Base-by-base conservation (phyloP, 2,797 vertebrate genomes). In the Paramormyrops hopkinsi region DNA sequence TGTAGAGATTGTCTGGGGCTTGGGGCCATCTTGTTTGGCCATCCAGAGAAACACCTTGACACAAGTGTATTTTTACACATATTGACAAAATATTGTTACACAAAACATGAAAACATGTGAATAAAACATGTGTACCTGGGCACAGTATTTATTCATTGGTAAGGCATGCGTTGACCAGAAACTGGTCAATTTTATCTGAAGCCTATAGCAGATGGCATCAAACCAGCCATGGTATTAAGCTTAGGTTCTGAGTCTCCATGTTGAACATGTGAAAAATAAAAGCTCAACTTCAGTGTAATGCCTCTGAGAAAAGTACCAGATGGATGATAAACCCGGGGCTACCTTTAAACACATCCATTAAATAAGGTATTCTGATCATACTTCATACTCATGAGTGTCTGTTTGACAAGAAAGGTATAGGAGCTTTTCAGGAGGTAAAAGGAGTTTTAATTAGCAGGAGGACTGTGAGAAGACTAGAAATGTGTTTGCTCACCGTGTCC, bases 291-390 rank as follows among this genome's bases (percentile, higher is more conserved):
- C 93, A 95, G 95, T 94, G 94, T 95, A 95, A 94, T 91, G 89
- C 94, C 95, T 93, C 93, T 88, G 92, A 95, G 92, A 93, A 91
- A 94, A 92, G 94, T 94, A 96, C 95, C 97, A 97, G 97, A 82
- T 82, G 41, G 41, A 46, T n/a, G 19, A 82, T 46, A 82, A 82
- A 46, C 37, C 76, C 8, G 2, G 41, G 29, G 41, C 76, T 82
- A 82, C 76, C 76, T 82, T 82, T 46, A 82, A 82, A 82, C 41
- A 82, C 19, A 82, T 22, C 76, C 76, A 82, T 82, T 82, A 46
- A 82, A 82, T 82, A 82, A 82, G 19, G 41, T 22, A 44, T 82
- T 82, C 76, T 8, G 76, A 44, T 82, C 76, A 82, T 82, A 82
- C 14, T 82, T 82, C 76, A 82, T 82, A n/a, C 76, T 82, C 41